Conservation (phyloP, 2,797 vertebrate species). For the Sebastes steindachneri region DNA sequence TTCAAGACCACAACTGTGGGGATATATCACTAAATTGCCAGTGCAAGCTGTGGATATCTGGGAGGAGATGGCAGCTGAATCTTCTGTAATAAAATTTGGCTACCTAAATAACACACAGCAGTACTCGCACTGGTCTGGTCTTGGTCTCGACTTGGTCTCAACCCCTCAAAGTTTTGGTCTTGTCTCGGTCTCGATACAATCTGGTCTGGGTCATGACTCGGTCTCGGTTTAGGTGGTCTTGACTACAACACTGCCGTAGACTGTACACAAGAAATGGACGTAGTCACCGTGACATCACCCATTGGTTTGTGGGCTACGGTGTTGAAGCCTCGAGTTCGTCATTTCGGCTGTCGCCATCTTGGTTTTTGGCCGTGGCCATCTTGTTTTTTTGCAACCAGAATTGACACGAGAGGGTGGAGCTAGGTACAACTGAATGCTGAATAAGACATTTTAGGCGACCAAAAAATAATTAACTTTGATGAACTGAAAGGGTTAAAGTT, state of each 20-base stretch:
- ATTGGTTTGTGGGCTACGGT: background rate
- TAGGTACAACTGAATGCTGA: background rate
- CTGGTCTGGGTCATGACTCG: no score
- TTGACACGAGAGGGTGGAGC: background rate
- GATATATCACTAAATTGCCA: no score
- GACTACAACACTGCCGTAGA: background rate
- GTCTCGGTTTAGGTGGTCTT: no score
- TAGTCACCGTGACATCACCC: background rate
- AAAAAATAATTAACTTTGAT: background rate
- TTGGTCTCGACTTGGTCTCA: no score
- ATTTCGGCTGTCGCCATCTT: background rate
- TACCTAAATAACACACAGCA: no score
- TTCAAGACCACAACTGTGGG: no score
- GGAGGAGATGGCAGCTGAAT: no score
- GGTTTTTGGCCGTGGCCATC: background rate
- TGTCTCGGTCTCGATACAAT: no score
- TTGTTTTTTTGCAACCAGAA: background rate
- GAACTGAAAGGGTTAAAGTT: background rate
- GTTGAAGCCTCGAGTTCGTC: background rate
- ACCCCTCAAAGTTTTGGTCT: no score
- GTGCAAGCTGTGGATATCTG: no score
- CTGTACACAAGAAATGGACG: background rate
- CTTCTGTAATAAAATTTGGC: no score
- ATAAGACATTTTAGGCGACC: background rate
- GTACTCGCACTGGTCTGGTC: no score